Evolutionary conservation across 2,888 invertebrate genomes (phyloP).

Genomic region (Sinelater perroti): DNA sequence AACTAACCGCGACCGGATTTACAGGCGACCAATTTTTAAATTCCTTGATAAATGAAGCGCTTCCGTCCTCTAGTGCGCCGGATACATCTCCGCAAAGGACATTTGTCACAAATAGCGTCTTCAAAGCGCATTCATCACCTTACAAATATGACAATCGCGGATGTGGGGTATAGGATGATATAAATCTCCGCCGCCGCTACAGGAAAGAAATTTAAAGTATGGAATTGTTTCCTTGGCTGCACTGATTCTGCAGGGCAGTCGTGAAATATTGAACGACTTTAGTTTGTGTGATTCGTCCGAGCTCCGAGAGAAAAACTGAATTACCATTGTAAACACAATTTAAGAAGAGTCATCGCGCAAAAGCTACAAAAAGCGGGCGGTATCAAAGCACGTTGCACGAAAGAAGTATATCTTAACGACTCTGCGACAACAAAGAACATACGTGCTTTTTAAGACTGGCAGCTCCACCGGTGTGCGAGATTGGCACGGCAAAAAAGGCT

Average conservation of each 20-base stretch:
- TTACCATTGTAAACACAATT: conserved; percentile 14
- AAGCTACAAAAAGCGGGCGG: conserved; percentile 7
- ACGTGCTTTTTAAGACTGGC: neutral
- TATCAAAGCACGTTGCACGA: neutral
- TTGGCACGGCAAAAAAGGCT: conserved; percentile 9
- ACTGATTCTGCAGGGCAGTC: neutral
- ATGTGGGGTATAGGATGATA: conserved; percentile 5
- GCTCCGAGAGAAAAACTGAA: neutral
- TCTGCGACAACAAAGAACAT: neutral
- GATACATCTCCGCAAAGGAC: neutral
- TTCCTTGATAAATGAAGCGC: too few species aligned
- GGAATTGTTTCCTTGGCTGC: neutral
- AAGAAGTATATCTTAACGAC: conserved; percentile 11
- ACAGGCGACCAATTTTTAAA: too few species aligned
- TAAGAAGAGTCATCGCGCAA: neutral
- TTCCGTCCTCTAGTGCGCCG: too few species aligned
- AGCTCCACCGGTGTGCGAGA: neutral
- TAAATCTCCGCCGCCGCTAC: conserved; percentile 6
- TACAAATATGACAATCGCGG: conserved; percentile 13
- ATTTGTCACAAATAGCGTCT: neutral
- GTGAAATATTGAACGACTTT: conserved; percentile 8
- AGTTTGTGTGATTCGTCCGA: too few species aligned
- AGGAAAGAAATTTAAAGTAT: conserved; percentile 7
- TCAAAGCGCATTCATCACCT: conserved; percentile 5
- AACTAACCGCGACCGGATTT: too few species aligned